Conservation (phyloP, 2,113 vertebrate genomes). For the Leiothrix lutea region DNA sequence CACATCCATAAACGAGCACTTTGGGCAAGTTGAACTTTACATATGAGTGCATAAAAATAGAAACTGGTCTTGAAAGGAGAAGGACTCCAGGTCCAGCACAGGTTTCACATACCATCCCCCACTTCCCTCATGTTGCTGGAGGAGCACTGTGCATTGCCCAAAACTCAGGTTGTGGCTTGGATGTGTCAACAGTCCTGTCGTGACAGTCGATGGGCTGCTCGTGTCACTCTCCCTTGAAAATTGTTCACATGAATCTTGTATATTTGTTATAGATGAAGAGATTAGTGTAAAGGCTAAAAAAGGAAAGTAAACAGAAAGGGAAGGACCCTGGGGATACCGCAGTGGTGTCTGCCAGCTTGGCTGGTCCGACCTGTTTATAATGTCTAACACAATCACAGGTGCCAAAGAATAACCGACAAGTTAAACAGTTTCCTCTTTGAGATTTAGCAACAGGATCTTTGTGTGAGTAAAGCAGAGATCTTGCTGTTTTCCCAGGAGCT, state of each 20-base stretch:
- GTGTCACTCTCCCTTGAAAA: background rate
- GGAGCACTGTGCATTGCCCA: fast-evolving
- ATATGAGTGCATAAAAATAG: background rate
- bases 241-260: background rate
- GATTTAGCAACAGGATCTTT: background rate
- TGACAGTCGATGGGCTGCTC: background rate
- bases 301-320: conserved; percentile 5
- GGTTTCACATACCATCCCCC: background rate
- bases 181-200: background rate
- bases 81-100: background rate
- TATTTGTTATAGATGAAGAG: conserved; percentile 34
- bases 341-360: conserved; percentile 1
- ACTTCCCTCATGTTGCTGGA: background rate
- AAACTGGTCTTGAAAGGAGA: background rate
- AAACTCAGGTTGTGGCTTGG: background rate
- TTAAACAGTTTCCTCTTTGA: conserved; percentile 1
- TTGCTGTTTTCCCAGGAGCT: background rate
- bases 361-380: conserved; percentile 33
- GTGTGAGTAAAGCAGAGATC: background rate
- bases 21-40: background rate
- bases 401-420: conserved; percentile 37
- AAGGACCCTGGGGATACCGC: background rate
- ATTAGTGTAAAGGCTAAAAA: background rate
- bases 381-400: conserved; percentile 11
- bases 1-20: background rate